phyloP scores from a whole-genome alignment of 2,113 vertebrate species.

The Petroica traversi region DNA sequence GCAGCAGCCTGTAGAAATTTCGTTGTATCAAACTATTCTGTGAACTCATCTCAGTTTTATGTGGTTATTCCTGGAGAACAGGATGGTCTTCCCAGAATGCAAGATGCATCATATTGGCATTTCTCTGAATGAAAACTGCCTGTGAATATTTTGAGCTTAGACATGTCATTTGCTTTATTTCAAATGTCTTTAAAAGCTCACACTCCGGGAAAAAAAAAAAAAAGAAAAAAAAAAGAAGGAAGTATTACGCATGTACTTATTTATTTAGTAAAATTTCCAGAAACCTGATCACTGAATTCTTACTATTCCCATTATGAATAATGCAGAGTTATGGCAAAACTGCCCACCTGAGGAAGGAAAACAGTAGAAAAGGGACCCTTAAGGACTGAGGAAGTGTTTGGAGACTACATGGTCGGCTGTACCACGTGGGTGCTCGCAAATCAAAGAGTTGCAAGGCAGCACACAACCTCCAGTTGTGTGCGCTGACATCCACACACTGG shows the following conservation, averaged over 20 bases:
- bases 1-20: background rate
- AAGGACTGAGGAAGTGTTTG: background rate
- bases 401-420: fast-evolving
- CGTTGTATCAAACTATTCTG: too few species aligned
- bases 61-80: background rate
- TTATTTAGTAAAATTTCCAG: background rate
- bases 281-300: background rate
- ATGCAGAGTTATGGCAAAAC: background rate
- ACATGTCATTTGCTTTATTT: background rate
- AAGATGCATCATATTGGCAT: background rate
- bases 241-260: background rate
- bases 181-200: background rate
- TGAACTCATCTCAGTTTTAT: background rate
- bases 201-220: too few species aligned
- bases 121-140: background rate
- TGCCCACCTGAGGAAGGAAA: background rate
- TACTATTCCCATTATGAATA: background rate
- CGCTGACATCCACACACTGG: background rate
- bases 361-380: background rate
- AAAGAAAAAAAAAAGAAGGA: background rate
- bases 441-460: background rate
- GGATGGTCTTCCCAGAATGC: background rate
- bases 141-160: background rate
- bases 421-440: fast-evolving
- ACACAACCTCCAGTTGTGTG: background rate